A percentile compares a stretch with the other conserved stretches of the same genome.
phyloP scores from a whole-genome alignment of 2,113 vertebrate genomes.

The Lepus timidus region DNA sequence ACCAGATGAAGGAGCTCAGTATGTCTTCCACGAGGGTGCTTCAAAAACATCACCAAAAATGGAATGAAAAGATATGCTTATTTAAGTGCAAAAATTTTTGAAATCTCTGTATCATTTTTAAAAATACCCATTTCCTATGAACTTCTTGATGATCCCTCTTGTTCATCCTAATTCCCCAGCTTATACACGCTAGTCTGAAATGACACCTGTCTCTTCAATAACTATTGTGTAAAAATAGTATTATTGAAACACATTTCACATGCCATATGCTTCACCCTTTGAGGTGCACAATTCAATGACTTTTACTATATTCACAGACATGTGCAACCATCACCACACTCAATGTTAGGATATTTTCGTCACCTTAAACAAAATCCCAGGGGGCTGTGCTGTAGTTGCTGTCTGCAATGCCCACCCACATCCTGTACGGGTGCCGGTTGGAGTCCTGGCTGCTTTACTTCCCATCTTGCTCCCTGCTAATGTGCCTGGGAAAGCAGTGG shows the following conservation, averaged over 20 bases:
- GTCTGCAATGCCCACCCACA: no score
- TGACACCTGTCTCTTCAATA: background rate
- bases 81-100: no score
- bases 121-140: no score
- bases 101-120: no score
- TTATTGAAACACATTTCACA: background rate
- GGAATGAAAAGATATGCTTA: no score
- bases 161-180: background rate
- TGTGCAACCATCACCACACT: background rate
- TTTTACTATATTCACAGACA: background rate
- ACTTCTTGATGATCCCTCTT: no score
- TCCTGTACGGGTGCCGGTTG: no score
- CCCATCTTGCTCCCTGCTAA: no score
- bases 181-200: background rate
- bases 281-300: background rate
- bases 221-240: background rate
- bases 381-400: no score
- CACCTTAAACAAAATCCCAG: background rate
- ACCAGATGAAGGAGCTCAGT: background rate
- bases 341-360: background rate
- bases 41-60: no score
- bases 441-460: no score
- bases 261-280: background rate
- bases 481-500: no score
- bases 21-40: background rate